Evolutionary conservation across 2,797 vertebrate genomes (phyloP), one percentile per base, ranked within the genome.

Genomic region (Enteromius argenteus): DNA sequence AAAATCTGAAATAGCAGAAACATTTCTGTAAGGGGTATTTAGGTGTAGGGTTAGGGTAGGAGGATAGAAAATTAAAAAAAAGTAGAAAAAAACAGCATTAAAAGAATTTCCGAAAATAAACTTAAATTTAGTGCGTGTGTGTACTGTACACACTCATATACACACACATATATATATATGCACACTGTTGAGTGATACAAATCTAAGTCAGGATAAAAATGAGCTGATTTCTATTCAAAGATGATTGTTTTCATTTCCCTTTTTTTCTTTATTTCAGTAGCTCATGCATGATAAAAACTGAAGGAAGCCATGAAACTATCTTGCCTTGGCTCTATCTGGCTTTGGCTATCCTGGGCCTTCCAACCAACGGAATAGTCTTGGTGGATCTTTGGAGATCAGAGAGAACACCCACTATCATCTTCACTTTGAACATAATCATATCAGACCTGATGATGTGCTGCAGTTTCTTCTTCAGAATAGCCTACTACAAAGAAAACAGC

Each of bases 371-470:
- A 44, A 35, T 81, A 11, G 79, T 82, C 23, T 23, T 87, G 74
- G 49, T 78, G 44, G 71, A 85, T 14, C 87, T 86, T n/a, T 86
- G 83, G 85, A 32, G 53, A 23, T 81, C 64, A 5, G 82, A 89
- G n/a, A 87, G 51, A 83, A 87, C 86, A 11, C 81, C 84, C 32
- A 86, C 84, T 1, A 53, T 66, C 77, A 90, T 90, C 80, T 89
- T 89, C 58, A 86, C 69, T 32, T 68, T 87, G 30, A 86, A 90
- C 85, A 73, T 88, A n/a, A 73, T 81, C 14, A 66, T 83, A 30
- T 89, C 87, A 0, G 89, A 90, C 69, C 67, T 90, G 68, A 69
- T 89, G 27, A 64, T 88, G 39, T 90, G 88, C 77, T 77, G 77
- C 82, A 90, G 89, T 51, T 86, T 89, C n/a, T 69, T 81, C 4